These are phyloP conservation scores for Onychomys arenicola DNA, from an alignment of 2,797 vertebrate genomes.

Conservation along the genomic window DNA sequence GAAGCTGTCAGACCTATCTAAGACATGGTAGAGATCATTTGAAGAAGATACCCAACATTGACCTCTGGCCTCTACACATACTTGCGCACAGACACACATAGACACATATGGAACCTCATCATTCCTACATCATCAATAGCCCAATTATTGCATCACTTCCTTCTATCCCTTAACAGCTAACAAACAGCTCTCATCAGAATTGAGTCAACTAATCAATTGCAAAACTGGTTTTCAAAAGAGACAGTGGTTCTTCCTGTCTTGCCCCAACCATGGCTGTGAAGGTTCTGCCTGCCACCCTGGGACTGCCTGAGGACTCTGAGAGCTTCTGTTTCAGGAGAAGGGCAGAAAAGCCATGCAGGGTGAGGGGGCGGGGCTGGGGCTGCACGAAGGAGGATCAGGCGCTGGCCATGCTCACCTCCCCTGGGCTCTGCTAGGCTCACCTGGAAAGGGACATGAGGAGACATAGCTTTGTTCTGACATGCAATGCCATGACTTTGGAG, in stretches of 20 bases:
- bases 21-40: neutral
- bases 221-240: slow-evolving; percentile 52
- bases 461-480: neutral
- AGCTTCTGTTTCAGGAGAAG: neutral
- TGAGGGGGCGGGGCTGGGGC: no score
- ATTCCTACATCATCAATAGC: neutral
- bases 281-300: neutral
- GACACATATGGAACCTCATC: neutral
- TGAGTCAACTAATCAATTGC: neutral
- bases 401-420: no score
- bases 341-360: neutral
- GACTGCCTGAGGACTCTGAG: neutral
- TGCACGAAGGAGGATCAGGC: neutral
- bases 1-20: neutral
- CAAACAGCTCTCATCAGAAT: neutral
- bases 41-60: neutral
- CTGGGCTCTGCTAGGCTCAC: neutral
- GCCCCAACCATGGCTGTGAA: neutral
- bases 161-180: neutral
- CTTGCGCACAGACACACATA: neutral
- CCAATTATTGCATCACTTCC: neutral
- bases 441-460: neutral
- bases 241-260: neutral
- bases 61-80: neutral
- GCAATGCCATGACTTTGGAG: neutral